Evolutionary conservation across 1,140 invertebrate species (phyloP).

Genomic region (Heliconius himera): DNA sequence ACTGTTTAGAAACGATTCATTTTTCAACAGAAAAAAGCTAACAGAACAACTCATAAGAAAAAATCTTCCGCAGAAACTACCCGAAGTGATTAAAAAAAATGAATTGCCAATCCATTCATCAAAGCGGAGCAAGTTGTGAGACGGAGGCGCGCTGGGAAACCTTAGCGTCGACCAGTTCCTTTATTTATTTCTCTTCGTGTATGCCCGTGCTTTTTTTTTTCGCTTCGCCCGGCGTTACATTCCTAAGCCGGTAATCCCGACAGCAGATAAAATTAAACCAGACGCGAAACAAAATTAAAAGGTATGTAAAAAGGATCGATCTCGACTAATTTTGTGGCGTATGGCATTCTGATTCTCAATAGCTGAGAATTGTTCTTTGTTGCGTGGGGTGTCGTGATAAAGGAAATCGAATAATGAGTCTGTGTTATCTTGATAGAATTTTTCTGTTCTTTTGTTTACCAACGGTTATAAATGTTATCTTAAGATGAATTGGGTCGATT

Average conservation of each 20-base stretch:
- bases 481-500: background rate
- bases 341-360: constrained; percentile 61
- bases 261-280: constrained; percentile 81
- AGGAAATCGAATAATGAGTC: constrained; percentile 53
- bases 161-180: constrained; percentile 72
- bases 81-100: constrained; percentile 64
- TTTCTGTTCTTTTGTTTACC: constrained; percentile 40
- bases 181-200: constrained; percentile 79
- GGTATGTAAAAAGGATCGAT: constrained; percentile 77
- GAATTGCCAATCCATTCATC: constrained; percentile 76
- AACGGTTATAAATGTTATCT: constrained; percentile 4
- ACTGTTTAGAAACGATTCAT: background rate
- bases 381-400: constrained; percentile 52
- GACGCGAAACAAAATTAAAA: constrained; percentile 82
- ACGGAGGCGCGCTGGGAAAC: constrained; percentile 66
- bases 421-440: constrained; percentile 51
- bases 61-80: constrained; percentile 55
- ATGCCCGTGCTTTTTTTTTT: constrained; percentile 66
- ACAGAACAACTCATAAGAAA: constrained; percentile 41
- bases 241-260: constrained; percentile 80
- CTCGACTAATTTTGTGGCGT: constrained; percentile 79
- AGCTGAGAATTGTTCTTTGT: constrained; percentile 58
- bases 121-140: constrained; percentile 51
- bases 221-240: constrained; percentile 71
- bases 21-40: constrained; percentile 11